A percentile compares a stretch with the other conserved stretches of the same genome.
These are phyloP conservation scores for Otis tarda DNA, from an alignment of 2,113 vertebrate species.

Conservation along the genomic window DNA sequence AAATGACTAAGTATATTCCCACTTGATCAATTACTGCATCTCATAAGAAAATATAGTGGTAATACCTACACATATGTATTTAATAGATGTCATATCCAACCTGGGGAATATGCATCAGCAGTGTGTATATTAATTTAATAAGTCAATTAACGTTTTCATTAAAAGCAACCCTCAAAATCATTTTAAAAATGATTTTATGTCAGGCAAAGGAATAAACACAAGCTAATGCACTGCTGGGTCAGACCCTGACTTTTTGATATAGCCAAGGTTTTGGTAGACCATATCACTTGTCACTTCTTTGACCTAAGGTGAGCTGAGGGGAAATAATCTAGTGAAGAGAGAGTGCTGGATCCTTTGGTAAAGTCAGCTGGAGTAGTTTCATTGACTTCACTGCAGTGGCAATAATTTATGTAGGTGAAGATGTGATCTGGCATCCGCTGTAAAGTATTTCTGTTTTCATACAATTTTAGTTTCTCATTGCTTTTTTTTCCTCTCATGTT, in stretches of 20 bases:
- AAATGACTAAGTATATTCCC: conserved; percentile 51
- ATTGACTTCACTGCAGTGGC: neutral
- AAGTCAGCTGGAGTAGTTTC: neutral
- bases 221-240: neutral
- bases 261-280: neutral
- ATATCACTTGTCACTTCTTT: neutral
- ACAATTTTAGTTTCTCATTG: neutral
- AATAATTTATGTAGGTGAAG: neutral
- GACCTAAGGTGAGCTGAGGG: neutral
- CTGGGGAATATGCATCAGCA: neutral
- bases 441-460: neutral
- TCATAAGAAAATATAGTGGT: conserved; percentile 20
- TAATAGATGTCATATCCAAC: conserved; percentile 4
- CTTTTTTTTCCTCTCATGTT: neutral
- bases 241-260: neutral
- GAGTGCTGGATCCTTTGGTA: neutral
- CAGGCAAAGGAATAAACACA: neutral
- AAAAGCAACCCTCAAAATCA: neutral
- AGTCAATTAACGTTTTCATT: conserved; percentile 13
- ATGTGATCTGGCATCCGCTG: neutral
- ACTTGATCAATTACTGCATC: conserved; percentile 51
- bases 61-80: conserved; percentile 16
- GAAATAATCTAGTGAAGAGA: neutral
- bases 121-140: neutral
- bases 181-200: neutral